Conservation (phyloP, 2,113 vertebrate genomes). For the Odobenus rosmarus region DNA sequence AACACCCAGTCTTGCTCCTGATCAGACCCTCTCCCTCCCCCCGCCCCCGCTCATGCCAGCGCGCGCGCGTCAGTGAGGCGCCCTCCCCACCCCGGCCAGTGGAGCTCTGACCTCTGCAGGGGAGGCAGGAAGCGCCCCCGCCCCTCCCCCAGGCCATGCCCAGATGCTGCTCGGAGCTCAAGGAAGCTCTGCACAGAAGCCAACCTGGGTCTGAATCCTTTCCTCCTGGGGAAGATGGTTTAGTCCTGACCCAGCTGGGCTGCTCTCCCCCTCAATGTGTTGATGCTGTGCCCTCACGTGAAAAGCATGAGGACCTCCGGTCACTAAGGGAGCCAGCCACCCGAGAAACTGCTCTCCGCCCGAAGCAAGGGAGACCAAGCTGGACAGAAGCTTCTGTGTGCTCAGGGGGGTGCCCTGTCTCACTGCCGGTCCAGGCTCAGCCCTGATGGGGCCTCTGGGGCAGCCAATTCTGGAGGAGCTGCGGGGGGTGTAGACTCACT, state of each 20-base stretch:
- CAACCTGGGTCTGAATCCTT: neutral
- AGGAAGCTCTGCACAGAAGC: too few relatives aligned
- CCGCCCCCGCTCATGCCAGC: neutral
- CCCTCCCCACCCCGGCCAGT: fast-evolving
- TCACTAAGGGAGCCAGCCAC: neutral
- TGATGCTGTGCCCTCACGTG: neutral
- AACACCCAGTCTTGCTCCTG: neutral
- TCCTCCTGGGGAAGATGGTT: neutral
- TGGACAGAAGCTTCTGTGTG: neutral
- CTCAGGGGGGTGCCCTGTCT: neutral
- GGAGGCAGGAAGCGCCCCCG: neutral
- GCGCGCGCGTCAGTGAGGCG: too few relatives aligned
- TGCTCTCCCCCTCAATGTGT: neutral
- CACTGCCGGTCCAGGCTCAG: neutral
- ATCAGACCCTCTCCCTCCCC: neutral
- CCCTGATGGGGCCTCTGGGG: neutral
- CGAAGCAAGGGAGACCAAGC: too few relatives aligned
- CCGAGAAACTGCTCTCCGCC: fast-evolving
- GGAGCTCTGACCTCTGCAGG: neutral
- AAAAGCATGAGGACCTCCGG: neutral
- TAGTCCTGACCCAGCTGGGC: neutral
- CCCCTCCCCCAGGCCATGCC: too few relatives aligned
- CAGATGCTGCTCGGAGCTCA: fast-evolving
- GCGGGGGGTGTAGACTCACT: neutral
- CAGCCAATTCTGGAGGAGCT: neutral